A percentile compares a stretch with the other conserved stretches of the same genome.
phyloP scores from a whole-genome alignment of 2,797 vertebrate species.

The Poliocrania exsul region DNA sequence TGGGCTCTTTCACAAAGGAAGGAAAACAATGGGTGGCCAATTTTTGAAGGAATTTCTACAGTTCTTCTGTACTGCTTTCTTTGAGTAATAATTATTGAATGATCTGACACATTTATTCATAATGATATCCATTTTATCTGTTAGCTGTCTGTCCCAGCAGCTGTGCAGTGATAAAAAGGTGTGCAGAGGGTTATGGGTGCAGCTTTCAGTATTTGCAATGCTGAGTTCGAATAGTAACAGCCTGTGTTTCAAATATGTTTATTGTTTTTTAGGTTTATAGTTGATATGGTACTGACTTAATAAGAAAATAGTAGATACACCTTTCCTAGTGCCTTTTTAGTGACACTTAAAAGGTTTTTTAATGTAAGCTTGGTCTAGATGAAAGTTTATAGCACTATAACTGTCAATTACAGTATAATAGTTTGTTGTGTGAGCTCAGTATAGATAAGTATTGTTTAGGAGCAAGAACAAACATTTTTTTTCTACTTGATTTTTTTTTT shows the following conservation, averaged over 20 bases:
- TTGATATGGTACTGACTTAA: background rate
- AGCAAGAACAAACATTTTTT: background rate
- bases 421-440: background rate
- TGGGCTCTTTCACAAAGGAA: background rate
- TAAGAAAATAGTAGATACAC: background rate
- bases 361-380: background rate
- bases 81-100: conserved; percentile 7
- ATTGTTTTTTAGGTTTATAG: background rate
- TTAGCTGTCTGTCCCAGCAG: background rate
- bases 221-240: background rate
- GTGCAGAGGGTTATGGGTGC: background rate
- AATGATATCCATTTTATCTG: background rate
- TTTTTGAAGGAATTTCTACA: background rate
- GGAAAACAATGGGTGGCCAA: background rate
- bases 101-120: conserved; percentile 38
- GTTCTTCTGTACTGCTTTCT: background rate
- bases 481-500: background rate
- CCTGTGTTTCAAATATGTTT: background rate
- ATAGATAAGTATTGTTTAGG: background rate
- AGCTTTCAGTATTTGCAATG: background rate
- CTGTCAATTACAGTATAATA: background rate
- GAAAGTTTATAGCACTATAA: background rate
- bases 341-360: conserved; percentile 26
- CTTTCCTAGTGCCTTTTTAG: background rate
- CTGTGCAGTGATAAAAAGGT: background rate